Evolutionary conservation across 2,797 vertebrate species (phyloP), one percentile per base, ranked within the genome.

Genomic region (Malurus leucopterus): DNA sequence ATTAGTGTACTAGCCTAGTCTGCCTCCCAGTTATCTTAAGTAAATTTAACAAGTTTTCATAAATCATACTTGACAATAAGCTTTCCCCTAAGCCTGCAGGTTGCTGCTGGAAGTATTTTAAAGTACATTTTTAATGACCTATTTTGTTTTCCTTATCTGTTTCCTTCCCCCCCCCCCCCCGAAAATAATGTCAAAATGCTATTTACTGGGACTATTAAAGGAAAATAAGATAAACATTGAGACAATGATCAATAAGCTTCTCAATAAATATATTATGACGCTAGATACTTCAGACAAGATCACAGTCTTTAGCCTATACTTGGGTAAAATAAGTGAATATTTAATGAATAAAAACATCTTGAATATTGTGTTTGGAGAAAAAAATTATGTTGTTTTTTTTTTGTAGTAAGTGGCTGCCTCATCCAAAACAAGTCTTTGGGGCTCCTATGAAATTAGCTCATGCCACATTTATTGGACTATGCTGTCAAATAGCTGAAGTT

Each of bases 31-130:
- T 77, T 84, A 84, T 93, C 86, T 77, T 69, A 82, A 93, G 34
- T 88, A 94, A 81, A 88, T 91, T 69, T 82, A 84, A 74, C 55
- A 54, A 73, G 11, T 21, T 65, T 58, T 67, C 57, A 27, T 91
- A 43, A 91, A 73, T 93, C 47, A 75, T 75, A 76, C 64, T 64
- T 86, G 85, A 76, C 46, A 70, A 40, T 53, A 46, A 89, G 4
- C 78, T 89, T 74, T 88, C 54, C 16, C 32, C 72, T 59, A 65
- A 46, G 86, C 49, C 69, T 72, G 46, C 1, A 10, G 26, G 29
- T 69, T 84, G 9, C 51, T 84, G 57, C 47, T 88, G 50, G 44
- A 47, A 61, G 19, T 43, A 22, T 47, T 34, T 46, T 54, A n/a
- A 74, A 89, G 43, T 49, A 84, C 51, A 27, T 49, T 81, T 80